Percentiles rank a stretch among this genome's conserved stretches.
Evolutionary conservation across 2,888 invertebrate species (phyloP).

Genomic region (Agonum fuliginosum): DNA sequence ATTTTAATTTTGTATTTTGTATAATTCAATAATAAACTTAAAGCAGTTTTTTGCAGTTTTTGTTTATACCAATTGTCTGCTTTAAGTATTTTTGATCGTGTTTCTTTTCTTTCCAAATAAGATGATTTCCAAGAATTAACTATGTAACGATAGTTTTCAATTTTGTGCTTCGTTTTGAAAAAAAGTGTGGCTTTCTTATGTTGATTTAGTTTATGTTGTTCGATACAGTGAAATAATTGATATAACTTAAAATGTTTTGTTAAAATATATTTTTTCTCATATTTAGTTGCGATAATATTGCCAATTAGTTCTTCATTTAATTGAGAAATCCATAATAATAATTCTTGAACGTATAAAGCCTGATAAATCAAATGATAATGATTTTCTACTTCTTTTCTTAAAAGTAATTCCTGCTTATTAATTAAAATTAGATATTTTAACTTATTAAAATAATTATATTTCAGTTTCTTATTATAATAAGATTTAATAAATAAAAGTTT

Average conservation of each 20-base stretch:
- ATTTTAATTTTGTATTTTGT: conserved; percentile 55
- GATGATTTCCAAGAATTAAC: conserved; percentile 65
- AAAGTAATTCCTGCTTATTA: conserved; percentile 29
- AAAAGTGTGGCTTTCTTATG: conserved; percentile 62
- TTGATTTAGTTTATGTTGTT: conserved; percentile 61
- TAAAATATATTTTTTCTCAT: conserved; percentile 42
- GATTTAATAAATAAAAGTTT: conserved; percentile 61
- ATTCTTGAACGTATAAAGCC: conserved; percentile 51
- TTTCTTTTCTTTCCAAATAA: conserved; percentile 48
- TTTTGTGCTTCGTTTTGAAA: conserved; percentile 64
- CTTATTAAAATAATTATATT: conserved; percentile 59
- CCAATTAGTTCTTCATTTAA: conserved; percentile 21
- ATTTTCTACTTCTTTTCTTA: conserved; percentile 35
- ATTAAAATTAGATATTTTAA: conserved; percentile 47
- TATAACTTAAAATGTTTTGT: conserved; percentile 63
- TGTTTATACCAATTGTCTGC: conserved; percentile 43
- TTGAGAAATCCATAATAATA: conserved; percentile 41
- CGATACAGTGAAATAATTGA: conserved; percentile 62
- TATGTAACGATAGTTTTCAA: conserved; percentile 62
- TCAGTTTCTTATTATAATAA: conserved; percentile 64
- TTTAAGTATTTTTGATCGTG: conserved; percentile 14
- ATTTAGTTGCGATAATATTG: conserved; percentile 9
- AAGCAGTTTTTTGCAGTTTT: conserved; percentile 50
- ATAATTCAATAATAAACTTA: conserved; percentile 50
- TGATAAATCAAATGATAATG: conserved; percentile 30